These are phyloP conservation scores for Drosophila funebris DNA, from an alignment of 1,140 invertebrate genomes.

Conservation along the genomic window DNA sequence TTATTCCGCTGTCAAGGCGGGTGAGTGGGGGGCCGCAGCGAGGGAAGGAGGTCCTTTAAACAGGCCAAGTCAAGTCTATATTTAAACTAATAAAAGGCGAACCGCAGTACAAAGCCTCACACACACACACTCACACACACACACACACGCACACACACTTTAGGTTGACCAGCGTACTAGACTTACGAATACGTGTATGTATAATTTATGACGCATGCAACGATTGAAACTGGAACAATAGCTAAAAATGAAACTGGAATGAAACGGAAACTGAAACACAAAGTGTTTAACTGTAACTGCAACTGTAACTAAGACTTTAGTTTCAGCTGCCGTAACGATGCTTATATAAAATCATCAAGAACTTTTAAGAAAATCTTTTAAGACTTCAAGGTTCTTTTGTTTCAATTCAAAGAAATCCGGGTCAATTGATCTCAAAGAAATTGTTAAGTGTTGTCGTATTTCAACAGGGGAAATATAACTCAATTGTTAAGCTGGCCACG, in stretches of 20 bases:
- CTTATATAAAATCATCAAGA: not conserved
- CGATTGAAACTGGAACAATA: conserved; percentile 11
- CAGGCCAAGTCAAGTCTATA: conserved; percentile 69
- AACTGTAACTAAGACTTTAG: not conserved
- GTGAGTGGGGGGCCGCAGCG: not conserved
- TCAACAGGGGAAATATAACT: too few species aligned
- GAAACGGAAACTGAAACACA: not conserved
- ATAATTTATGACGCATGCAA: conserved; percentile 45
- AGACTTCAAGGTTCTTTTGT: too few species aligned
- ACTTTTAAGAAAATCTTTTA: not conserved
- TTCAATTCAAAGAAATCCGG: too few species aligned
- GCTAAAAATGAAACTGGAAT: not conserved
- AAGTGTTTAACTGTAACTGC: not conserved
- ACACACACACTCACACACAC: conserved; percentile 17
- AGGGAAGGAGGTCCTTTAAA: conserved; percentile 40
- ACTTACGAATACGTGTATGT: conserved; percentile 1
- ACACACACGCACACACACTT: conserved; percentile 18
- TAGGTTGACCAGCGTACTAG: conserved; percentile 10
- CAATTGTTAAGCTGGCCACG: too few species aligned
- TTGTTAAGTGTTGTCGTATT: too few species aligned
- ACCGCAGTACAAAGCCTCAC: conserved; percentile 28
- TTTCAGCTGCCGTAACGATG: not conserved
- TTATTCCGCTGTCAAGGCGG: too few species aligned
- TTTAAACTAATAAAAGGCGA: conserved; percentile 79
- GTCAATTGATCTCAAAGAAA: too few species aligned